Percentiles rank a stretch among this genome's conserved stretches.
Evolutionary conservation across 2,797 vertebrate species (phyloP).

Genomic region (Anguilla megastoma): DNA sequence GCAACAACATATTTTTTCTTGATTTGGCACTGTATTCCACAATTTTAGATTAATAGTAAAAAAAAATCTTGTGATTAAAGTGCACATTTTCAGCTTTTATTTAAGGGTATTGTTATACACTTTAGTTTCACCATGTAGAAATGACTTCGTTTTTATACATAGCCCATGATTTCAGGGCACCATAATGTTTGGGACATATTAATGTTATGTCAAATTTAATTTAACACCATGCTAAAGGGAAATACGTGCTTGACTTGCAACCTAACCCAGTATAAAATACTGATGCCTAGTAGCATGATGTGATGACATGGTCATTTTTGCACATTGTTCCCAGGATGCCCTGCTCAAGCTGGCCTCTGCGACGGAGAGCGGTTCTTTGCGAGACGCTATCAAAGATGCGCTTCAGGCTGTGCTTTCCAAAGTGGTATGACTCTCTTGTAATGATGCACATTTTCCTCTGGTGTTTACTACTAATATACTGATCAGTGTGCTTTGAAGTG

Average conservation of each 20-base stretch:
- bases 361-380: constrained; percentile 13
- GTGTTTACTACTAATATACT: background rate
- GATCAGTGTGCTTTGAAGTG: background rate
- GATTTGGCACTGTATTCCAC: background rate
- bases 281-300: background rate
- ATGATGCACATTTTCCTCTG: background rate
- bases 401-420: constrained; percentile 20
- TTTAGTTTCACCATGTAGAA: too few species aligned
- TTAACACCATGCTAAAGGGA: too few species aligned
- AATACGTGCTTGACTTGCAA: background rate
- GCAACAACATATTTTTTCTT: background rate
- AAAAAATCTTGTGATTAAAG: too few species aligned
- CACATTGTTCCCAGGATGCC: constrained; percentile 8
- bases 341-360: constrained; percentile 12
- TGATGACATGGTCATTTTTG: background rate
- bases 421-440: background rate
- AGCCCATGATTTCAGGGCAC: too few species aligned
- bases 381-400: background rate
- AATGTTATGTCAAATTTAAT: too few species aligned
- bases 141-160: too few species aligned
- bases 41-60: too few species aligned
- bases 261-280: background rate
- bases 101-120: too few species aligned
- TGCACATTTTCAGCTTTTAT: too few species aligned
- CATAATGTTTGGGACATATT: too few species aligned